phyloP scores from a whole-genome alignment of 2,888 invertebrate genomes.

The Sphecodes monilicornis region DNA sequence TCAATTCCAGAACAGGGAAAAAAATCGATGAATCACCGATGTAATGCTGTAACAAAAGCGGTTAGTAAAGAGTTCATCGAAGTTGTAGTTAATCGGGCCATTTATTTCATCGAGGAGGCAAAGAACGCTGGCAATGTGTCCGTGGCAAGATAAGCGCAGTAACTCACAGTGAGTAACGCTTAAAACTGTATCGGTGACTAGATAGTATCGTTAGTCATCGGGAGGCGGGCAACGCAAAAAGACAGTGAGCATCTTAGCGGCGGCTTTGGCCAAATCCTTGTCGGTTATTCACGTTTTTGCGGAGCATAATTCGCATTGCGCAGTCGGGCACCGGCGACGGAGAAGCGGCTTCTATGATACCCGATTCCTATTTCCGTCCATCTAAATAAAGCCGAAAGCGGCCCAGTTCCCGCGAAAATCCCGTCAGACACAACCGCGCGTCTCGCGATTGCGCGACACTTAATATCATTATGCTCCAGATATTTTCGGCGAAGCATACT shows the following conservation, averaged over 20 bases:
- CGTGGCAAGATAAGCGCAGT: neutral
- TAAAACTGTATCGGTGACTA: neutral
- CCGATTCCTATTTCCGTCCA: slow-evolving; percentile 77
- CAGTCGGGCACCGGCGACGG: slow-evolving; percentile 56
- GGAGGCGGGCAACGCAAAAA: slow-evolving; percentile 3
- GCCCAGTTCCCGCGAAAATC: slow-evolving; percentile 77
- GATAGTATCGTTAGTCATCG: slow-evolving; percentile 31
- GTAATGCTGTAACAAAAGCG: neutral
- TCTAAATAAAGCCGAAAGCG: slow-evolving; percentile 82
- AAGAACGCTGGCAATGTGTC: neutral
- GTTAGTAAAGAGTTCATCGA: neutral
- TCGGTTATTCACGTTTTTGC: slow-evolving; percentile 43
- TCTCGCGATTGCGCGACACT: slow-evolving; percentile 68
- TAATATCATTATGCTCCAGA: slow-evolving; percentile 74
- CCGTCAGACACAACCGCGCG: slow-evolving; percentile 71
- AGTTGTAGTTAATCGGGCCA: neutral
- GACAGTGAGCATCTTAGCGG: neutral
- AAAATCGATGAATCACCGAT: neutral
- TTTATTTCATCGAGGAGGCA: neutral
- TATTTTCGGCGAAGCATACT: slow-evolving; percentile 62
- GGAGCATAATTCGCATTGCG: slow-evolving; percentile 66
- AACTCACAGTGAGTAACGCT: slow-evolving; percentile 1
- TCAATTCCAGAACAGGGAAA: neutral
- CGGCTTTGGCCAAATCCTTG: slow-evolving; percentile 23
- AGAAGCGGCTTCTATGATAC: slow-evolving; percentile 55